Percentiles rank a stretch among this genome's conserved stretches.
Evolutionary conservation across 2,888 invertebrate species (phyloP).

Genomic region (Drepanosiphum platanoidis): DNA sequence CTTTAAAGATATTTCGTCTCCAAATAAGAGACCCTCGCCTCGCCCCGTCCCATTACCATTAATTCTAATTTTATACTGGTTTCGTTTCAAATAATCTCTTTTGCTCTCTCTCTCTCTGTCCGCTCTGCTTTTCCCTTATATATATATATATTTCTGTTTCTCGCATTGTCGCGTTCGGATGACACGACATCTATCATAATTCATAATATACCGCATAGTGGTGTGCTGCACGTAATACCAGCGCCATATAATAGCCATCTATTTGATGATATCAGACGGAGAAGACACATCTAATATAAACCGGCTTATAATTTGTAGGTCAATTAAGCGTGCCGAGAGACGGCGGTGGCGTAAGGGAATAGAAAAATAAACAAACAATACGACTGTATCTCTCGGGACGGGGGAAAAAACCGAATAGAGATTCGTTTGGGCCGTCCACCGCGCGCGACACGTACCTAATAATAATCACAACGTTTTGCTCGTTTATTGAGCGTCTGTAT

Average conservation of each 20-base stretch:
- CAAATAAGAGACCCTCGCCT: neutral
- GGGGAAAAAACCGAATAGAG: too few relatives aligned
- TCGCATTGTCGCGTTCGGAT: neutral
- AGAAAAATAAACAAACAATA: slow-evolving; percentile 5
- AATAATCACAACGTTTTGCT: too few relatives aligned
- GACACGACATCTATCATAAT: slow-evolving; percentile 41
- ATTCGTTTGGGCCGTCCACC: too few relatives aligned
- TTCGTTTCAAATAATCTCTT: neutral
- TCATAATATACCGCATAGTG: slow-evolving; percentile 2
- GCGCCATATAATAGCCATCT: slow-evolving; percentile 6
- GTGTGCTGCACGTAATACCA: neutral
- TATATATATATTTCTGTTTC: neutral
- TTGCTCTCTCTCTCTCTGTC: neutral
- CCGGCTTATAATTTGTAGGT: neutral
- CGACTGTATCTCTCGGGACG: neutral
- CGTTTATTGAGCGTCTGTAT: too few relatives aligned
- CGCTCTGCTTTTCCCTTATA: neutral
- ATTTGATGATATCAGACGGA: slow-evolving; percentile 14
- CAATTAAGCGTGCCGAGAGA: slow-evolving; percentile 9
- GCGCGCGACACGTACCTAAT: too few relatives aligned
- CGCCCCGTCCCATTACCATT: neutral
- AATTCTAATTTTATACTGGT: slow-evolving; percentile 36
- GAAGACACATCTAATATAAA: slow-evolving; percentile 12
- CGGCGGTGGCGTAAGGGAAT: too few relatives aligned
- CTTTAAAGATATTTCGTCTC: slow-evolving; percentile 21